phyloP scores from a whole-genome alignment of 2,888 invertebrate species.

The Arrhopalites spinosus region DNA sequence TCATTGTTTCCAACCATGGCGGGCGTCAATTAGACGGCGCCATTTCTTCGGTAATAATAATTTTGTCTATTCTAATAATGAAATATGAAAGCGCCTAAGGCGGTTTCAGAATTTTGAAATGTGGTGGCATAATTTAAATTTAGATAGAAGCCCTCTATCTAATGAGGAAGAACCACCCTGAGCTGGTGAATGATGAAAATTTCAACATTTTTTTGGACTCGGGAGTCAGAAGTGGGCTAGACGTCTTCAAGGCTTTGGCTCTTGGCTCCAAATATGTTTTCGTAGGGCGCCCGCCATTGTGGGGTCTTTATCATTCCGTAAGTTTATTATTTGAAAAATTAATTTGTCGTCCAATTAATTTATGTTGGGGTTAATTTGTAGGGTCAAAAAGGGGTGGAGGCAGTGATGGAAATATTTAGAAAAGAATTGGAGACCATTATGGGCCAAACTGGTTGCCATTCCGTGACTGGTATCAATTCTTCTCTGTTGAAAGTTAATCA shows the following conservation, averaged over 20 bases:
- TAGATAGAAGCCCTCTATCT: constrained; percentile 83
- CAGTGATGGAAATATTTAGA: no score
- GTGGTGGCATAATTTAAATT: constrained; percentile 11
- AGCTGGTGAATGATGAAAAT: constrained; percentile 62
- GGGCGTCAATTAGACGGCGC: constrained; percentile 85
- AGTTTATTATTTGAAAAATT: neutral
- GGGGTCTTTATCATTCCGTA: constrained; percentile 29
- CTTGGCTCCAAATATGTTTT: constrained; percentile 84
- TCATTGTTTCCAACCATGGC: constrained; percentile 93
- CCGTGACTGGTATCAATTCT: no score
- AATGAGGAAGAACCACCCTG: constrained; percentile 68
- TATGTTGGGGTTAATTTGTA: no score
- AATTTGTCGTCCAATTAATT: no score
- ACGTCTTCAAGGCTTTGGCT: constrained; percentile 87
- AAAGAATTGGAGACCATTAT: no score
- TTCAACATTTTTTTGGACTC: constrained; percentile 86
- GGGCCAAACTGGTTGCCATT: no score
- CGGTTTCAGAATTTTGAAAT: constrained; percentile 1
- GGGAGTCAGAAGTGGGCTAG: constrained; percentile 80
- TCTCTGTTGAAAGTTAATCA: no score
- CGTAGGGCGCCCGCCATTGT: constrained; percentile 19
- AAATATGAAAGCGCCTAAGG: no score
- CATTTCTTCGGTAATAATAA: constrained; percentile 71
- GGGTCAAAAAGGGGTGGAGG: no score
- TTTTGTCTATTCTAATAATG: neutral